These are phyloP conservation scores for Polydrusus cervinus DNA, from an alignment of 2,888 invertebrate species.

Conservation along the genomic window DNA sequence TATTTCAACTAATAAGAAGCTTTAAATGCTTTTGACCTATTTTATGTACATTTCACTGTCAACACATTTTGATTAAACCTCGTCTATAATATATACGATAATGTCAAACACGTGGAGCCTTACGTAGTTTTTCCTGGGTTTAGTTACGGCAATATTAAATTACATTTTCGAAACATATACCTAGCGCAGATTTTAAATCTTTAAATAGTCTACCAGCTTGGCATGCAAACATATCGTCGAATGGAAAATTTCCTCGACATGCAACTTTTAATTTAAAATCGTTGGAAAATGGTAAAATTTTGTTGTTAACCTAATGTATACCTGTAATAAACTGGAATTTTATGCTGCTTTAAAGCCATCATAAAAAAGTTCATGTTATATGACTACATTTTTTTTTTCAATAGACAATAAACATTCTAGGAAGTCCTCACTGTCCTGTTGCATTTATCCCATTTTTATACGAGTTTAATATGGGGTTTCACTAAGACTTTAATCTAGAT, in stretches of 20 bases:
- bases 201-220: slow-evolving; percentile 39
- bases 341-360: too few relatives aligned
- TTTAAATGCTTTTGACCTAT: not conserved
- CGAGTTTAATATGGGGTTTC: too few relatives aligned
- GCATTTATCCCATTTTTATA: too few relatives aligned
- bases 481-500: too few relatives aligned
- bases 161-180: slow-evolving; percentile 25
- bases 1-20: too few relatives aligned
- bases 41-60: not conserved
- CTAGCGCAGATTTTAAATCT: slow-evolving; percentile 34
- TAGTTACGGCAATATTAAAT: slow-evolving; percentile 33
- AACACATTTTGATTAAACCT: slow-evolving; percentile 1
- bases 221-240: slow-evolving; percentile 45
- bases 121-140: slow-evolving; percentile 15
- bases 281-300: slow-evolving; percentile 36
- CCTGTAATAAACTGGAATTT: slow-evolving; percentile 2
- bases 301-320: slow-evolving; percentile 24
- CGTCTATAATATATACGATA: slow-evolving; percentile 8
- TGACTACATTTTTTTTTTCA: too few relatives aligned
- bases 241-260: slow-evolving; percentile 47
- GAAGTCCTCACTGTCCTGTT: too few relatives aligned
- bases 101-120: slow-evolving; percentile 27
- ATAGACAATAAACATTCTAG: too few relatives aligned
- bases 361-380: too few relatives aligned
- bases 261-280: slow-evolving; percentile 48